These are phyloP conservation scores for Atta texana DNA, from an alignment of 1,140 invertebrate species.

Conservation along the genomic window DNA sequence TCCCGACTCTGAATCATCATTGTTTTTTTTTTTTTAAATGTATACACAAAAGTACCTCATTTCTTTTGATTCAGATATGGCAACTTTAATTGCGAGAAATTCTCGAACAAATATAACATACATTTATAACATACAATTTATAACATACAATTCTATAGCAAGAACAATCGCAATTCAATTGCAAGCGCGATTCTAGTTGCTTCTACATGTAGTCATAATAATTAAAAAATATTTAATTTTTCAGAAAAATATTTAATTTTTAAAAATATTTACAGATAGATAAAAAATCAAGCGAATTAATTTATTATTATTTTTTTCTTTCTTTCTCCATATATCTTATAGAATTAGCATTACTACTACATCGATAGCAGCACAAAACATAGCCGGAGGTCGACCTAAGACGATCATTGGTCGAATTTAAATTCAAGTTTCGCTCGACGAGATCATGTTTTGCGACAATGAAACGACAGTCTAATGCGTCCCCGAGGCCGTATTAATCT, in stretches of 20 bases:
- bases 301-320: conserved; percentile 1
- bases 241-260: not conserved
- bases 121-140: too few species aligned
- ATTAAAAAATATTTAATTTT: not conserved
- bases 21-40: too few species aligned
- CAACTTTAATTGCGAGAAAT: not conserved
- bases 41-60: too few species aligned
- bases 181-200: not conserved
- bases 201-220: not conserved
- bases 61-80: too few species aligned
- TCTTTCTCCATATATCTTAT: not conserved
- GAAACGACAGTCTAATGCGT: conserved; percentile 57
- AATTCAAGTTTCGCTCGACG: conserved; percentile 55
- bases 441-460: conserved; percentile 50
- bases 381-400: conserved; percentile 25
- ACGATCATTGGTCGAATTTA: conserved; percentile 59
- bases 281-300: not conserved
- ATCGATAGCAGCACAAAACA: conserved; percentile 29
- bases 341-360: not conserved
- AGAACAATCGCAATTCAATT: not conserved
- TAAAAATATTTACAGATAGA: not conserved
- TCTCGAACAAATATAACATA: not conserved
- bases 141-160: not conserved
- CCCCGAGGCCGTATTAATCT: conserved; percentile 59
- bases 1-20: too few species aligned